A percentile compares a stretch with the other conserved stretches of the same genome.
Evolutionary conservation across 1,140 invertebrate genomes (phyloP).

Genomic region (Oryctes rhinoceros): DNA sequence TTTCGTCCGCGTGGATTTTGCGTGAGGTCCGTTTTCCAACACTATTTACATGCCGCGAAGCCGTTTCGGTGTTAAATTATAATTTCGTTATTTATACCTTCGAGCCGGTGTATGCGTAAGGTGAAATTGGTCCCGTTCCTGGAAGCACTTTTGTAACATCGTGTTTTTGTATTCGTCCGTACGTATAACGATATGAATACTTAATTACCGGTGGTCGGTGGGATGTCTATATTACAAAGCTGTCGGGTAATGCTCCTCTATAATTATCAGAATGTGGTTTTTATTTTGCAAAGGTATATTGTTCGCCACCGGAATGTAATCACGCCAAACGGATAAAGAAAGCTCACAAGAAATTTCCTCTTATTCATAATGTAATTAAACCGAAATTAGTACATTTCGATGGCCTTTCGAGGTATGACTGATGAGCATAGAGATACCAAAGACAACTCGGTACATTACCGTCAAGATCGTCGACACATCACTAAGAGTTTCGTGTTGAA

Average conservation of each 20-base stretch:
- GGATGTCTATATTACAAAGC: constrained; percentile 34
- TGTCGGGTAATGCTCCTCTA: constrained; percentile 21
- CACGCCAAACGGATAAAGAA: not conserved
- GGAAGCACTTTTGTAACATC: constrained; percentile 30
- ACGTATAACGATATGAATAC: constrained; percentile 33
- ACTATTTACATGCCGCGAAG: constrained; percentile 32
- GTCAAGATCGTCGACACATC: too few species aligned
- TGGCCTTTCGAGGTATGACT: too few species aligned
- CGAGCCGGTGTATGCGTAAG: constrained; percentile 12
- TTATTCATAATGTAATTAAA: constrained; percentile 6
- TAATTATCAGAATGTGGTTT: constrained; percentile 31
- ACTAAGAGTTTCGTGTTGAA: too few species aligned
- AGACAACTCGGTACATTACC: too few species aligned
- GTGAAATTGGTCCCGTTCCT: constrained; percentile 31
- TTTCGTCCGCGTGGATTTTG: constrained; percentile 23
- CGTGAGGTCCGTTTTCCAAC: constrained; percentile 30
- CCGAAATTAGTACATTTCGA: not conserved
- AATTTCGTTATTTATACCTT: constrained; percentile 35
- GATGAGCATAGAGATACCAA: too few species aligned
- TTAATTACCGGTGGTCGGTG: constrained; percentile 33
- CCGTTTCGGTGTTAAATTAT: constrained; percentile 37
- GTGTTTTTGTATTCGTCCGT: constrained; percentile 25
- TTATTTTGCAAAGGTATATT: constrained; percentile 10
- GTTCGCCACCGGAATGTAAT: constrained; percentile 17
- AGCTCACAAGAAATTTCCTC: not conserved